phyloP scores from a whole-genome alignment of 2,113 vertebrate species.

The Trochalopteron elliotii region DNA sequence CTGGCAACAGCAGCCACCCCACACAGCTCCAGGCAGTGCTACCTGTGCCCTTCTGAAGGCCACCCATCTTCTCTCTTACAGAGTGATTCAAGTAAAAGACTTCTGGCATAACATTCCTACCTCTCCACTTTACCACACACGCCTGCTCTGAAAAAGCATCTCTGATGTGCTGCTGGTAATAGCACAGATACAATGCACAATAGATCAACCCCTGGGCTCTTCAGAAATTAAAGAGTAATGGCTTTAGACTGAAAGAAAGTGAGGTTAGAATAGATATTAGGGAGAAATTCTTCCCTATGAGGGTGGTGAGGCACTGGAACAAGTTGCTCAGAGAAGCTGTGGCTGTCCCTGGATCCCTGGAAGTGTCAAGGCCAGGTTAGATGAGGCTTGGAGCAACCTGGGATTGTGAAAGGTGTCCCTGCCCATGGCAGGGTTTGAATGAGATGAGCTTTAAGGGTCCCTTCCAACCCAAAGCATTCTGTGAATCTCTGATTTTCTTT shows the following conservation, averaged over 20 bases:
- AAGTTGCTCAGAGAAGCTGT: not conserved
- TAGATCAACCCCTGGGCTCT: not conserved
- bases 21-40: not conserved
- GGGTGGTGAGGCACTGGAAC: not conserved
- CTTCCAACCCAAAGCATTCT: not conserved
- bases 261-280: not conserved
- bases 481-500: not conserved
- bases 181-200: not conserved
- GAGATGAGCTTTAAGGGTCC: not conserved
- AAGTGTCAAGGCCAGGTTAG: not conserved
- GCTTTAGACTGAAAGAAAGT: not conserved
- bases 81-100: not conserved
- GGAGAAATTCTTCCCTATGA: not conserved
- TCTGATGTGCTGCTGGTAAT: not conserved
- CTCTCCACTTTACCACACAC: not conserved
- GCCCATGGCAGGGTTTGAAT: not conserved
- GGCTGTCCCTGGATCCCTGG: not conserved
- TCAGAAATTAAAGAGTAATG: not conserved
- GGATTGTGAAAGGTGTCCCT: not conserved
- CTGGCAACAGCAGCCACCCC: not conserved
- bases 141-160: not conserved
- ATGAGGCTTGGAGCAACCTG: accelerated
- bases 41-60: not conserved
- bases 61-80: not conserved
- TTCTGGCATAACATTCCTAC: not conserved